Evolutionary conservation across 2,888 invertebrate species (phyloP), one percentile per base, ranked within the genome.

Genomic region (Rhamphomyia laevipes): DNA sequence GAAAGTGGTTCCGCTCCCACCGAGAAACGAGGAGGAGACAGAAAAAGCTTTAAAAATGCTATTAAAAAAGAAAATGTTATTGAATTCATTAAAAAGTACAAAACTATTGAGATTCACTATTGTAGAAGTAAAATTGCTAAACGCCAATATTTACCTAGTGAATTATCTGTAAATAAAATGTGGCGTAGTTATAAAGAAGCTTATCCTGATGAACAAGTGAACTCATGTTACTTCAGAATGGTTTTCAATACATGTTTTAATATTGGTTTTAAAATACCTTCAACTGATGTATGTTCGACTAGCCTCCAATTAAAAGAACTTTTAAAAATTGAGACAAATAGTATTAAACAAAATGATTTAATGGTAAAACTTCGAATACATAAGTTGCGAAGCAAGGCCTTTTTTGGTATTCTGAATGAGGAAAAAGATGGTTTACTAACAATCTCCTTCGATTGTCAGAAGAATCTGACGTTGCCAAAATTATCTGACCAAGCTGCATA

Each of bases 401-500:
- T 62, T 53, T 59, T 54, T 50, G 35, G 42, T 3, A 40, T 51
- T 18, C 43, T 60, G 16, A 55, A 51, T 43, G 55, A 55, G 38
- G 45, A 54, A n/a, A 37, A 40, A 12, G 47, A 51, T 15, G 50
- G 52, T 17, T 15, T 53, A 27, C 4, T 57, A 13, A 59, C 49
- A 38, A 43, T 65, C 17, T 55, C 54, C 5, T 63, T 60, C 51
- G 63, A 63, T 46, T 64, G 61, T 43, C 59, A 61, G 51, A 62
- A 64, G 53, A 65, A 63, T 47, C 50, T 57, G 21, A 33, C 52
- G 5, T 35, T 63, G 2, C 63, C 62, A 1, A 60, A 60, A 51
- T 37, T 63, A 27, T 59, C 60, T 2, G 61, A 61, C 46, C 61
- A 63, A 51, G 49, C 54, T n/a, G 52, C 55, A 31, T 63, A 63